Conservation (phyloP, 2,113 vertebrate genomes). For the Actenoides lindsayi region DNA sequence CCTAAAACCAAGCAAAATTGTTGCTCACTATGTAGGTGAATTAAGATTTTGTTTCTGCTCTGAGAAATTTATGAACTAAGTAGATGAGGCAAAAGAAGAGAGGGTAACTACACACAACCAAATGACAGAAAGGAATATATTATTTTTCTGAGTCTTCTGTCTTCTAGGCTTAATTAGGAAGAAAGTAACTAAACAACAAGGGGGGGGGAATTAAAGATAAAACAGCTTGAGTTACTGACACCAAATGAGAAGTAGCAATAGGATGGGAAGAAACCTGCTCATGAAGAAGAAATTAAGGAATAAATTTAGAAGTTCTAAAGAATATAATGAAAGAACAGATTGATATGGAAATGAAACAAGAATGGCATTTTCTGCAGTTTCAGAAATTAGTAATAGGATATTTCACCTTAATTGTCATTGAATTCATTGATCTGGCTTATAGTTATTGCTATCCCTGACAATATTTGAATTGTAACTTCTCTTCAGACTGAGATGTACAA, state of each 20-base stretch:
- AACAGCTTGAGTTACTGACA: background rate
- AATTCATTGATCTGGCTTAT: background rate
- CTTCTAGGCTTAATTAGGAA: background rate
- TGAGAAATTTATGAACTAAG: background rate
- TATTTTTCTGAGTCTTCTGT: background rate
- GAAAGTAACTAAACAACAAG: background rate
- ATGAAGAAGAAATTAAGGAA: background rate
- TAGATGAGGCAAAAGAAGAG: background rate
- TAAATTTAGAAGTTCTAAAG: background rate
- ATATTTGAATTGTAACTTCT: background rate
- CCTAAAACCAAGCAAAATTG: background rate
- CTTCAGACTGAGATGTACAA: background rate
- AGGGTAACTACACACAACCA: fast-evolving
- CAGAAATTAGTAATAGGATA: background rate
- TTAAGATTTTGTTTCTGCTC: background rate
- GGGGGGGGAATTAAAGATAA: no score
- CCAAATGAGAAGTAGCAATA: background rate
- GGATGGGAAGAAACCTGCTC: background rate
- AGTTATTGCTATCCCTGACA: background rate
- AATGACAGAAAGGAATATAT: background rate
- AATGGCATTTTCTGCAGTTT: background rate
- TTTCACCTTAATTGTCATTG: background rate
- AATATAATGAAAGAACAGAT: background rate
- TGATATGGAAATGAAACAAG: background rate
- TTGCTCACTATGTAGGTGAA: background rate